phyloP scores from a whole-genome alignment of 2,888 invertebrate genomes.

The Yponomeuta plumbellus region DNA sequence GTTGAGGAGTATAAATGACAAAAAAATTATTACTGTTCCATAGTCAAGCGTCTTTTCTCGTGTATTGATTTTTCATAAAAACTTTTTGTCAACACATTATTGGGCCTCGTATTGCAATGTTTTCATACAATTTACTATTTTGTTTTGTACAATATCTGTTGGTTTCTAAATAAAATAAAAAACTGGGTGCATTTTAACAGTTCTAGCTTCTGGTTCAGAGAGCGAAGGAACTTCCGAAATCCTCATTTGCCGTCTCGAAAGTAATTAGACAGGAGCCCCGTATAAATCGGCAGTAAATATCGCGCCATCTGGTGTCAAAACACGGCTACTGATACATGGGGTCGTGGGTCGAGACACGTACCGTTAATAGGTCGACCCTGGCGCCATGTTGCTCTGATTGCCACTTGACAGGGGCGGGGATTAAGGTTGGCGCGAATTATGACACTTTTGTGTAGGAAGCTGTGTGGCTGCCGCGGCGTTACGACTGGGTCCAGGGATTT shows the following conservation, averaged over 20 bases:
- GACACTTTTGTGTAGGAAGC: slow-evolving; percentile 43
- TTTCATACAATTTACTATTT: too few relatives aligned
- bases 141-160: too few relatives aligned
- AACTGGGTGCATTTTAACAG: too few relatives aligned
- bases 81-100: too few relatives aligned
- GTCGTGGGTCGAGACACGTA: slow-evolving; percentile 34
- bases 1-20: too few relatives aligned
- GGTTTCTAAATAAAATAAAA: too few relatives aligned
- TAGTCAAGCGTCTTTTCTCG: too few relatives aligned
- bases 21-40: too few relatives aligned
- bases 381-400: slow-evolving; percentile 71
- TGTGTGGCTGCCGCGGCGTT: neutral
- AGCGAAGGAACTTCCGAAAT: neutral
- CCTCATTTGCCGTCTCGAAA: slow-evolving; percentile 18
- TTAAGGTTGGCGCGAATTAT: slow-evolving; percentile 51
- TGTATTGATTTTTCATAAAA: too few relatives aligned
- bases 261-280: slow-evolving; percentile 50
- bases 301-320: slow-evolving; percentile 56
- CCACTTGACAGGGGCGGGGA: slow-evolving; percentile 35
- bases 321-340: slow-evolving; percentile 23
- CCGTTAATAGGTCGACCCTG: slow-evolving; percentile 60
- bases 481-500: neutral
- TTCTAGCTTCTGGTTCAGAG: too few relatives aligned
- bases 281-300: slow-evolving; percentile 59
- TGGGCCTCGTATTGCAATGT: too few relatives aligned